Base-by-base conservation (phyloP, 2,113 vertebrate genomes). In the Cromileptes altivelis region DNA sequence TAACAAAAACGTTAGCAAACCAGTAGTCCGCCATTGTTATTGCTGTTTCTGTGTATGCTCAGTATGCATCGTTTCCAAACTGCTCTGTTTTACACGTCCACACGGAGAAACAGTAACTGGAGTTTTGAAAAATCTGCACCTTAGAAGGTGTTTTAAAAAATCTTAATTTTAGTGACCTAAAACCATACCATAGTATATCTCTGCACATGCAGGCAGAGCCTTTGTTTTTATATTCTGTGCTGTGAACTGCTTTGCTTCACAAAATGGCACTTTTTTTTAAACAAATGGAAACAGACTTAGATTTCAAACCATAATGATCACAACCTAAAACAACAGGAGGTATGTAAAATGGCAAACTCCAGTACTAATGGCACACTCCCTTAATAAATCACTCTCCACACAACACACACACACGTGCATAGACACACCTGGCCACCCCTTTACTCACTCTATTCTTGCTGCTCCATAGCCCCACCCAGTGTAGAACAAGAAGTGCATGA, bases 401-500 rank as follows among this genome's bases (percentile, higher is more conserved):
- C 70, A 89, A 81, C 64, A 64, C 75, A 80, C 82, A 74, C 49
- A 6, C 15, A 4, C 15, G 5, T 42, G 49, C 40, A 10, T 23
- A 49, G 56, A 76, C 70, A 80, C 88, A 92, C 91, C 84, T 91
- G 81, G 70, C 78, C 78, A 47, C 72, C 63, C 67, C 30, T 82
- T 85, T 84, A 70, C 74, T 57, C 81, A 56, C 78, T 84, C 50
- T 30, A 37, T 81, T 79, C 88, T 68, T 62, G 73, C 88, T 82
- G 75, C 78, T 91, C 84, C 75, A 85, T 21, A 82, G 80, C 91
- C 91, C 91, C 90, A 87, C 91, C 89, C 94, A 78, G 84, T 87
- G 87, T 84, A 83, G 89, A 87, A 90, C 89, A 91, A 90, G 89
- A 85, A 89, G 85, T 91, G 90, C 89, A 89, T 90, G 92, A 88